Base-by-base conservation (phyloP, 2,113 vertebrate species). In the human region DNA sequence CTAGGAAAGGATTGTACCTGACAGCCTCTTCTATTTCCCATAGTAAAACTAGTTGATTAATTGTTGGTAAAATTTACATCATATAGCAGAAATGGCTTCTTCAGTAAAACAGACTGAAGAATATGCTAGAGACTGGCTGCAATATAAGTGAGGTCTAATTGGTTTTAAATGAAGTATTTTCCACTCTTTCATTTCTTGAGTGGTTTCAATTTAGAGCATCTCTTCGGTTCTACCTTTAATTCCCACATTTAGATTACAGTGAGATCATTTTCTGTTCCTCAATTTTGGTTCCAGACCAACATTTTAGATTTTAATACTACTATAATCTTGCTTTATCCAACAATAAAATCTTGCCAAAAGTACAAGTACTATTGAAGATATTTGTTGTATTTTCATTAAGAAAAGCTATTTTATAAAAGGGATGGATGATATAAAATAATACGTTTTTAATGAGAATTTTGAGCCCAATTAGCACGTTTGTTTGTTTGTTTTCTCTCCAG, bases 141-240 rank as follows among this genome's bases (percentile, higher is more conserved):
- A 45, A 20, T 76, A n/a, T 86, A 75, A 80, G 9, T 35, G 10
- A 78, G 25, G 3, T 76, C 35, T 85, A 68, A 80, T 27, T 97
- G 27, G n/a, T 82, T 91, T 95, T 70, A 97, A 94, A 76, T 68
- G 45, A 85, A 73, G 38, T 82, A 45, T 86, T 89, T 97, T 90
- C 61, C 22, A 82, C 38, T 81, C 90, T 89, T 93, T 86, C 30
- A 27, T 80, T 92, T 85, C 73, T 75, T 91, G 40, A 87, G 52
- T 87, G 30, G 16, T 90, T 87, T 96, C 30, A 17, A n/a, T 43
- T 50, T 90, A 55, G 38, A 59, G 38, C 8, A 59, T 86, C 85
- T 94, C 57, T 92, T 85, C 0, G 14, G 25, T 89, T 92, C n/a
- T 93, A 57, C 20, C n/a, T 86, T 86, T 94, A 91, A 61, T 94